Conservation (phyloP, 1,140 invertebrate genomes). For the Apocrypta bakeri region DNA sequence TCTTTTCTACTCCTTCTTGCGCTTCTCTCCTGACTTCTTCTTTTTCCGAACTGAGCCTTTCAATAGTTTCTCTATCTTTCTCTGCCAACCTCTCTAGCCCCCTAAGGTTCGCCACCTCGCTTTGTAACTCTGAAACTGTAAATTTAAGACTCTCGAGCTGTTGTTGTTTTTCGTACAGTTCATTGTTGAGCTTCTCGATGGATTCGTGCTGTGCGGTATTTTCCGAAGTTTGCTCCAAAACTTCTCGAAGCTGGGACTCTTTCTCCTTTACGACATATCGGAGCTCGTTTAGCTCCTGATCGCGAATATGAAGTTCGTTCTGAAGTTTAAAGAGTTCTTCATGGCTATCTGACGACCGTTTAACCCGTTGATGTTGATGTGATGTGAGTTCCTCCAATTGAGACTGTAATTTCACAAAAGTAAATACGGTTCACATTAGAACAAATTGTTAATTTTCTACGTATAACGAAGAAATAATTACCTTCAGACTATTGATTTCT, state of each 20-base stretch:
- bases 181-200: conserved; percentile 56
- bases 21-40: conserved; percentile 56
- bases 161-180: conserved; percentile 61
- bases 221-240: conserved; percentile 48
- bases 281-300: conserved; percentile 60
- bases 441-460: background rate
- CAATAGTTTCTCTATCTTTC: conserved; percentile 57
- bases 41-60: conserved; percentile 60
- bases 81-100: conserved; percentile 55
- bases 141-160: conserved; percentile 58
- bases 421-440: background rate
- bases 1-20: conserved; percentile 48
- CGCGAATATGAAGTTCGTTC: conserved; percentile 55
- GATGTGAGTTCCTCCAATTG: background rate
- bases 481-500: conserved; percentile 59
- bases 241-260: conserved; percentile 59
- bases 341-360: conserved; percentile 48
- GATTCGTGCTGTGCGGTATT: conserved; percentile 60
- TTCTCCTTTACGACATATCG: conserved; percentile 62
- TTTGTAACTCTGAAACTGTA: conserved; percentile 53
- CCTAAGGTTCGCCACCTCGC: conserved; percentile 52
- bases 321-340: conserved; percentile 55
- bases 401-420: background rate
- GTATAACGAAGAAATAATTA: conserved; percentile 20
- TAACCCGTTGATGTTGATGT: background rate